Conservation (phyloP, 1,140 invertebrate genomes). For the Drosophila parabipectinata region DNA sequence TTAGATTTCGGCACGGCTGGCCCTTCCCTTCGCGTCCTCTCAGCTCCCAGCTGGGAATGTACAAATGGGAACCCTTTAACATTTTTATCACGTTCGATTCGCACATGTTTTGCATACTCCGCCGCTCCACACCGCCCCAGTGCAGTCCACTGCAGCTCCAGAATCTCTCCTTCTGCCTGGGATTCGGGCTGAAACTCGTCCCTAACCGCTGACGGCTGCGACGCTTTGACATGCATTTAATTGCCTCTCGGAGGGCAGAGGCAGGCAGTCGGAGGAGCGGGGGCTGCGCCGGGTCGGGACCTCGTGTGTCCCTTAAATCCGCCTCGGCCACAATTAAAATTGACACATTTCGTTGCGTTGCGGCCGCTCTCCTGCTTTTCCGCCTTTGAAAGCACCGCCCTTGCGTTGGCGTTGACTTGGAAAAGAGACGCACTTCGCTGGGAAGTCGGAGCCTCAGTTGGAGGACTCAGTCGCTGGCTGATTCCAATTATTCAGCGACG, state of each 20-base stretch:
- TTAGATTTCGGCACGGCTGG: constrained; percentile 33
- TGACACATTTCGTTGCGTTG: constrained; percentile 83
- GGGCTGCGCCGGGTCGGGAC: constrained; percentile 16
- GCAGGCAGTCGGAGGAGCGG: constrained; percentile 20
- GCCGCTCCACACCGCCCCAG: not conserved
- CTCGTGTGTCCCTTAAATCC: constrained; percentile 67
- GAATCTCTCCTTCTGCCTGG: not conserved
- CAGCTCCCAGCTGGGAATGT: not conserved
- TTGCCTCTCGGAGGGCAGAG: constrained; percentile 61
- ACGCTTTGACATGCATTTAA: constrained; percentile 84
- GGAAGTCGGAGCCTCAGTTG: not conserved
- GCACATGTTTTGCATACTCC: constrained; percentile 83
- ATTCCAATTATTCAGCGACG: constrained; percentile 56
- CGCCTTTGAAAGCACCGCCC: constrained; percentile 54
- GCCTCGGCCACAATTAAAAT: constrained; percentile 81
- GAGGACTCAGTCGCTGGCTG: not conserved
- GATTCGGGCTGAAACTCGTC: constrained; percentile 13
- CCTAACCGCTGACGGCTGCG: constrained; percentile 58
- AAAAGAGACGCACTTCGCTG: constrained; percentile 12
- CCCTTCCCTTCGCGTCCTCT: constrained; percentile 11
- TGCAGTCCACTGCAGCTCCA: not conserved
- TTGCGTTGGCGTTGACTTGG: constrained; percentile 28
- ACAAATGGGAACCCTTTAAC: constrained; percentile 59
- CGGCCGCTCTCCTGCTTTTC: constrained; percentile 40
- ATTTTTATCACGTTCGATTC: constrained; percentile 83